Evolutionary conservation across 1,140 invertebrate species (phyloP), one percentile per base, ranked within the genome.

Genomic region (Mya arenaria): DNA sequence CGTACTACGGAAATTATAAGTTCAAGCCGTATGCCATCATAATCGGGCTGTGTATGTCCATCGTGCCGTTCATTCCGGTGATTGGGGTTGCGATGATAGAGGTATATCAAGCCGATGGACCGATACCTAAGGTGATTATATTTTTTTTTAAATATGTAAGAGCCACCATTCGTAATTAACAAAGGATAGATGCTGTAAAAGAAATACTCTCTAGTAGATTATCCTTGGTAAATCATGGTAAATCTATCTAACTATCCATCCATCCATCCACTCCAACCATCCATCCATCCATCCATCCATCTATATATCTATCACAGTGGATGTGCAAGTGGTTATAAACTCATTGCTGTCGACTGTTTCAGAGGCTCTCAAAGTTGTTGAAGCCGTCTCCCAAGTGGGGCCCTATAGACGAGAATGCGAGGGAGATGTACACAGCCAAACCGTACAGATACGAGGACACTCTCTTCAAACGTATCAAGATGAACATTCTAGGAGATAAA

Each of bases 1-100:
- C 88, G 13, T 82, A 87, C 1, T 89, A 89, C 60, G 89, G 84
- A 23, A 73, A 89, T 72, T 91, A 91, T 66, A 72, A 80, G 19
- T 91, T 89, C 56, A 86, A 89, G 25, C 41, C 72, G 5, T 85
- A 86, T 39, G 79, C 88, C 83, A 88, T 86, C 69, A 84, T 0
- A 78, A 87, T 87, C 25, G 87, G 87, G 0, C 66, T 86, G 41
- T 5, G 84, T 55, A 86, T 87, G 41, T 82, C 86, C 8, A n/a
- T 86, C 8, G 56, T 88, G 19, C 86, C 87, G 1, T 65, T 87
- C 6, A 60, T 87, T 25, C 86, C 87, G 0, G 81, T 88, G 10
- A 72, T 82, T 30, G 34, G 81, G 13, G 48, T 81, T 15, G 85
- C 84, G 83, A 72, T 84, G n/a, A 71, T 55, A 1, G 82, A 84